Percentiles rank a stretch among this genome's conserved stretches.
These are phyloP conservation scores for Drosophila atroscutellata DNA, from an alignment of 2,888 invertebrate species.

Conservation along the genomic window DNA sequence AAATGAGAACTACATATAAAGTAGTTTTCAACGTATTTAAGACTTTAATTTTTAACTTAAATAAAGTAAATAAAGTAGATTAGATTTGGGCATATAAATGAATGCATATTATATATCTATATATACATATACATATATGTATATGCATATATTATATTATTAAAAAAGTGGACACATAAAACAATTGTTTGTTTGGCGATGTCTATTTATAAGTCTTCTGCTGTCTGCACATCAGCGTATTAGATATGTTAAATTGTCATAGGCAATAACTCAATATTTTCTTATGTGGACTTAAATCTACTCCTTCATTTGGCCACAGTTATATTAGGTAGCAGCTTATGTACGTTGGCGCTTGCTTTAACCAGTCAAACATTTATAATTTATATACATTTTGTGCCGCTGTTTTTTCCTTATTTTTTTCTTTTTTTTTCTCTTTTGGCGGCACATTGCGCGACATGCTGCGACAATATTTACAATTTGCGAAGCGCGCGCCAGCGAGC, in stretches of 20 bases:
- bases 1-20: not conserved
- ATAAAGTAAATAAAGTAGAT: not conserved
- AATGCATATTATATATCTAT: not conserved
- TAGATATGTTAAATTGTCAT: not conserved
- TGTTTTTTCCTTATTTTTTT: constrained; percentile 15
- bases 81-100: no score
- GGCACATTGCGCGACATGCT: constrained; percentile 53
- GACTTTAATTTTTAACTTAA: not conserved
- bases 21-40: not conserved
- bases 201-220: not conserved
- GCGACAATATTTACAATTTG: constrained; percentile 79
- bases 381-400: constrained; percentile 45
- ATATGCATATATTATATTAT: not conserved
- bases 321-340: constrained; percentile 7
- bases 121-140: no score
- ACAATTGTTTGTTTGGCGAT: not conserved
- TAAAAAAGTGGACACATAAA: not conserved
- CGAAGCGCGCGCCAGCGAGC: constrained; percentile 57
- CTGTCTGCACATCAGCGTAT: not conserved
- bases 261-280: not conserved
- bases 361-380: constrained; percentile 47
- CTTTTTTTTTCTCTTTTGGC: constrained; percentile 30
- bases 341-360: constrained; percentile 23
- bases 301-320: no score
- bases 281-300: not conserved